Evolutionary conservation across 2,888 invertebrate species (phyloP), one percentile per base, ranked within the genome.

Genomic region (Holacanthella duospinosa): DNA sequence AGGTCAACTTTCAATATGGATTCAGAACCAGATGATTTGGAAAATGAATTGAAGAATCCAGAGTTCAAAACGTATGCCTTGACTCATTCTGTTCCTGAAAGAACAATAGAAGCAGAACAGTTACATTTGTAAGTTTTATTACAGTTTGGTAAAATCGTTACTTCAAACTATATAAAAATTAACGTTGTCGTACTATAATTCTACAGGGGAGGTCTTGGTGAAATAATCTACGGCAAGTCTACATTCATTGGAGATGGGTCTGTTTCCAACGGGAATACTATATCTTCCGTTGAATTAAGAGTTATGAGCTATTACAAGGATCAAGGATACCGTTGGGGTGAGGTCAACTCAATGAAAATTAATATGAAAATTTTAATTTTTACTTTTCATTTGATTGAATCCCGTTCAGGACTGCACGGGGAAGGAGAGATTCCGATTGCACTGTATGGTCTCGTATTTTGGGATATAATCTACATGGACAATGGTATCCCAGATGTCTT

Each of bases 381-480:
- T 63, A 2, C 29, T 27, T 54, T 54, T 43, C 21, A 43, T 55
- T 16, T 16, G n/a, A 28, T 48, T 48, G 29, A n/a, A n/a, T n/a
- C n/a, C n/a, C n/a, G n/a, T 57, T 0, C 75, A 84, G 85, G 85
- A 16, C 77, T 83, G n/a, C 89, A 89, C 75, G 86, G 85, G 74
- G 89, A 89, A 76, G 86, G 87, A 1, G 77, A 81, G 1, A 80
- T 86, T 21, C 79, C 86, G 4, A 79, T 79, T 2, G 81, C 83
- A 0, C 75, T 89, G 62, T 86, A 86, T 76, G 80, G 80, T 43
- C 77, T 87, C 0, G 77, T 88, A 6, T 88, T 91, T 77, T 92
- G 90, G 89, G 86, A 90, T 69, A 83, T 89, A 1, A 83, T 93
- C 56, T 87, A 84, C 73, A 75, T 77, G 62, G 70, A 76, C 16